A percentile compares a stretch with the other conserved stretches of the same genome.
Evolutionary conservation across 2,888 invertebrate species (phyloP).

Genomic region (Cinara cedri): DNA sequence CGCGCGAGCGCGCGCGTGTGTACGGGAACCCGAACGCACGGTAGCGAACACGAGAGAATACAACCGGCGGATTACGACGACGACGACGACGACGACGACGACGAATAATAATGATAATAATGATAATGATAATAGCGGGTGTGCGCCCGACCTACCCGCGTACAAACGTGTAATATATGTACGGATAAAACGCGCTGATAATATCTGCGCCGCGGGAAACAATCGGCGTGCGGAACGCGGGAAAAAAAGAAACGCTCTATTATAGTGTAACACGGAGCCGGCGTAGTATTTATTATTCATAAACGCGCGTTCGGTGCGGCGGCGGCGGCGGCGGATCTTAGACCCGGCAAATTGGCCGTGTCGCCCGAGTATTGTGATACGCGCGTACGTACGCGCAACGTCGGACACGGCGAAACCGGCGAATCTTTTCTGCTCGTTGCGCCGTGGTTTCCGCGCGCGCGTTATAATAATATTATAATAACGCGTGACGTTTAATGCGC

Average conservation of each 20-base stretch:
- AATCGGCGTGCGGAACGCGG: neutral
- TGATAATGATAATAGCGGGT: constrained; percentile 36
- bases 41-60: no score
- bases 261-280: no score
- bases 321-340: constrained; percentile 21
- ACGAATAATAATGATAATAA: constrained; percentile 12
- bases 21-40: neutral
- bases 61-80: neutral
- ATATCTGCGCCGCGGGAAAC: neutral
- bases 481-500: neutral
- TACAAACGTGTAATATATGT: no score
- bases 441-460: neutral
- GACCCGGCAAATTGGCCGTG: constrained; percentile 47
- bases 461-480: constrained; percentile 6
- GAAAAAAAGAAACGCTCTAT: neutral
- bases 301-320: constrained; percentile 21
- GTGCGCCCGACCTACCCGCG: no score
- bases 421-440: neutral
- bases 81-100: no score
- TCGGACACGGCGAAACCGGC: neutral
- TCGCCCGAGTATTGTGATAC: neutral
- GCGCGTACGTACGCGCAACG: no score
- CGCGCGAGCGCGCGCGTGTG: neutral
- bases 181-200: no score
- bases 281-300: constrained; percentile 26